Percentiles rank a stretch among this genome's conserved stretches.
These are phyloP conservation scores for Huso huso DNA, from an alignment of 2,797 vertebrate species.

Conservation along the genomic window DNA sequence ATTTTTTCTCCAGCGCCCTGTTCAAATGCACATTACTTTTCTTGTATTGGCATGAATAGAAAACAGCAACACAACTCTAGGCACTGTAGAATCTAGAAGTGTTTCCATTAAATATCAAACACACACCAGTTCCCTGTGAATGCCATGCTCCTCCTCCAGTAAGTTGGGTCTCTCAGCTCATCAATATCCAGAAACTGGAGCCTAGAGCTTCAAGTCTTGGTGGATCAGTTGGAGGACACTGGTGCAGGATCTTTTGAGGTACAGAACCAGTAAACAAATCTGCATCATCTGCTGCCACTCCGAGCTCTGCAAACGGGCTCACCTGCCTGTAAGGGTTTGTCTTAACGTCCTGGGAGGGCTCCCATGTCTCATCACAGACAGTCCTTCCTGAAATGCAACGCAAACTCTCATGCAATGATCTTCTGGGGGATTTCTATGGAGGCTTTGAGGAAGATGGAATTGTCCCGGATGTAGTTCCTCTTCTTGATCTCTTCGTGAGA, in stretches of 20 bases:
- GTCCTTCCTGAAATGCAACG: not conserved
- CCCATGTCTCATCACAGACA: not conserved
- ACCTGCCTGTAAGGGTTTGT: slow-evolving; percentile 1
- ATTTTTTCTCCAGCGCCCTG: too few species aligned
- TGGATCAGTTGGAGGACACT: slow-evolving; percentile 1
- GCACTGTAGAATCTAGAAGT: slow-evolving; percentile 72
- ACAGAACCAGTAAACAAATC: not conserved
- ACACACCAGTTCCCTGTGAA: too few species aligned
- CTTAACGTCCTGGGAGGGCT: not conserved
- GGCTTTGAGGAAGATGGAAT: slow-evolving; percentile 88
- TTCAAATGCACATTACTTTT: too few species aligned
- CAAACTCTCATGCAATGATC: slow-evolving; percentile 53
- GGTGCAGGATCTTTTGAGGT: not conserved
- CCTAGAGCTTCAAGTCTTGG: not conserved
- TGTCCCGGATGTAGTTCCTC: slow-evolving; percentile 91
- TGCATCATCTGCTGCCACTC: not conserved
- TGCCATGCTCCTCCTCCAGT: too few species aligned
- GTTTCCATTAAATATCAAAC: slow-evolving; percentile 50
- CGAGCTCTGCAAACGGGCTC: not conserved
- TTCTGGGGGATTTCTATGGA: slow-evolving; percentile 95
- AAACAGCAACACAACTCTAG: slow-evolving; percentile 13
- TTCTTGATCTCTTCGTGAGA: slow-evolving; percentile 98
- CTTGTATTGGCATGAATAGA: too few species aligned
- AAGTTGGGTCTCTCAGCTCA: not conserved
- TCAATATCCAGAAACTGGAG: not conserved